A percentile compares a stretch with the other conserved stretches of the same genome.
These are phyloP conservation scores for Heterocephalus glaber DNA, from an alignment of 2,113 vertebrate species.

Conservation along the genomic window DNA sequence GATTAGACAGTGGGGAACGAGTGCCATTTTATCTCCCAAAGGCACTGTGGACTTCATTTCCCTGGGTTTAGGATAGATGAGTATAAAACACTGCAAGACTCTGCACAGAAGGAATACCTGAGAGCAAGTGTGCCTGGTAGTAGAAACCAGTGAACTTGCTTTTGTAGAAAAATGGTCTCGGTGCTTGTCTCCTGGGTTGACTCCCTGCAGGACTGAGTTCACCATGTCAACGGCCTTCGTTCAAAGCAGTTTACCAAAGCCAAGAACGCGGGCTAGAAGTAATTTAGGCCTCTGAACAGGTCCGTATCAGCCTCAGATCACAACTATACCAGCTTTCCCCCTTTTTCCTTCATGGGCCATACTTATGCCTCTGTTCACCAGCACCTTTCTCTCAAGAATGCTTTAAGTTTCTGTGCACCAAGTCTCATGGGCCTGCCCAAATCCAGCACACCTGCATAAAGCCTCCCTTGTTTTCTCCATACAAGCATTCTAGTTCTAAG, in stretches of 20 bases:
- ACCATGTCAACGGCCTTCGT: neutral
- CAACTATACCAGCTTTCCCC: rapidly evolving
- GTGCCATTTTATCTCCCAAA: slow-evolving; percentile 55
- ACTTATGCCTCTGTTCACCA: neutral
- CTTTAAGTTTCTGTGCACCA: neutral
- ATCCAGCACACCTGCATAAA: neutral
- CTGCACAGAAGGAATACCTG: neutral
- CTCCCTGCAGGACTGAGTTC: neutral
- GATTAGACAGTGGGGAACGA: slow-evolving; percentile 72
- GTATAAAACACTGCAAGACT: neutral
- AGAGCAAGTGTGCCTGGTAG: neutral
- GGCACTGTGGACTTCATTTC: slow-evolving; percentile 14
- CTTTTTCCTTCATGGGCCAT: rapidly evolving
- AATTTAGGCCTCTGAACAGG: neutral
- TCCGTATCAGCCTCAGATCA: neutral
- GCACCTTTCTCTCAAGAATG: neutral
- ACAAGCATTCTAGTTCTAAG: neutral
- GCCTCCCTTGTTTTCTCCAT: neutral
- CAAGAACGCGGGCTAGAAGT: neutral
- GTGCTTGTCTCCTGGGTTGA: neutral
- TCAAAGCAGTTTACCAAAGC: neutral
- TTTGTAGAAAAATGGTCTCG: neutral
- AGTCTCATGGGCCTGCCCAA: neutral
- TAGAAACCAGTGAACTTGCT: neutral
- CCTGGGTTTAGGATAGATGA: neutral